phyloP scores from a whole-genome alignment of 2,797 vertebrate species.

The Melanotaenia boesemani region DNA sequence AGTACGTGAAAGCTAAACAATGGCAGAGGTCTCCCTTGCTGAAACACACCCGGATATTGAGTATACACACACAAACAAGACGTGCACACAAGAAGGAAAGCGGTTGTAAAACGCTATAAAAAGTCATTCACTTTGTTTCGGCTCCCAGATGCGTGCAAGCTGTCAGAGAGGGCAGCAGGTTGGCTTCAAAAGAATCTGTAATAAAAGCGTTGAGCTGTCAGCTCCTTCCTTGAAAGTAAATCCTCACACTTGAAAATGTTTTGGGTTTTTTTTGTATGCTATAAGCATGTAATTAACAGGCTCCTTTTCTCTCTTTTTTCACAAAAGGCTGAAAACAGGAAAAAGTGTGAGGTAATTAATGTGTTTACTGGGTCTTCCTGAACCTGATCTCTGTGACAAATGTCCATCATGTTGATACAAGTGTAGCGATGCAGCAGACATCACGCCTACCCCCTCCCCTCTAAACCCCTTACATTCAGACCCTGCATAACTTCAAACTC shows the following conservation, averaged over 20 bases:
- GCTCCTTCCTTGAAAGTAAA: conserved; percentile 62
- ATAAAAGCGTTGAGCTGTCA: conserved; percentile 71
- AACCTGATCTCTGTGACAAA: conserved; percentile 31
- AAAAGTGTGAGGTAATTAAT: conserved; percentile 6
- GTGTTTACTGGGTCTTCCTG: conserved; percentile 50
- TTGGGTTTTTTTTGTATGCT: neutral
- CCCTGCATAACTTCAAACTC: conserved; percentile 9
- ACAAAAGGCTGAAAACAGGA: conserved; percentile 15
- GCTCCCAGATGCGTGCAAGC: conserved; percentile 25
- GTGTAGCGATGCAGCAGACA: neutral
- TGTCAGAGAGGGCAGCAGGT: conserved; percentile 46
- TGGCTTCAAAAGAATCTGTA: conserved; percentile 62
- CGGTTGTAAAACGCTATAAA: neutral
- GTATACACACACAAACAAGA: conserved; percentile 16
- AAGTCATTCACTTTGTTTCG: conserved; percentile 43
- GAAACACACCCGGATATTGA: conserved; percentile 43
- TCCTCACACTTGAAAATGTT: conserved; percentile 27
- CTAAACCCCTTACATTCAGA: neutral
- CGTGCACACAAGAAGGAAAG: conserved; percentile 24
- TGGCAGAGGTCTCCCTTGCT: conserved; percentile 71
- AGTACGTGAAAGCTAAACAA: conserved; percentile 78
- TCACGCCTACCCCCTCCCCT: neutral
- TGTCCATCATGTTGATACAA: conserved; percentile 1
- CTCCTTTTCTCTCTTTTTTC: conserved; percentile 12
- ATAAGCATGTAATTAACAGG: conserved; percentile 41